Evolutionary conservation across 1,140 invertebrate genomes (phyloP).

Genomic region (Dendroctonus valens): DNA sequence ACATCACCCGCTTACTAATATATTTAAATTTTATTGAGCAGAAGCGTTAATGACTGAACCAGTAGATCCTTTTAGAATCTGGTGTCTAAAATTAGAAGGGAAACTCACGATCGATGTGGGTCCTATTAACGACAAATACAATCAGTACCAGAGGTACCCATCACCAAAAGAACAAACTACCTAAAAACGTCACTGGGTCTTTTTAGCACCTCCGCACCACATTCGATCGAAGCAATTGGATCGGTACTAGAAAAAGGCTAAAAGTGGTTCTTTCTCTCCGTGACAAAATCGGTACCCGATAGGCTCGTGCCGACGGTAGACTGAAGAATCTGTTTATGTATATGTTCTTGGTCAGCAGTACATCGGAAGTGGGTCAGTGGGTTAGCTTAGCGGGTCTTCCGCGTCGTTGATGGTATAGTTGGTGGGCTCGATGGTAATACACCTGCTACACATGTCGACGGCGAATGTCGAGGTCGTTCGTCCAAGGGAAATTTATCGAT

Average conservation of each 20-base stretch:
- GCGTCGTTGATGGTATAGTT: constrained; percentile 23
- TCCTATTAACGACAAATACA: neutral
- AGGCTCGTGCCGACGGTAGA: constrained; percentile 38
- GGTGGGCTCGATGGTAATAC: constrained; percentile 18
- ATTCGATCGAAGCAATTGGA: constrained; percentile 4
- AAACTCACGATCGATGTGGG: neutral
- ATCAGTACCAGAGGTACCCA: constrained; percentile 5
- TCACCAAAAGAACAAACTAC: constrained; percentile 7
- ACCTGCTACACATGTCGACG: constrained; percentile 33
- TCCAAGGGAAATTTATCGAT: constrained; percentile 9
- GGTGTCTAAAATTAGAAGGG: no score
- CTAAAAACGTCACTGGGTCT: constrained; percentile 9
- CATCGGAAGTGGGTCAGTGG: constrained; percentile 46
- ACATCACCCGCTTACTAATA: no score
- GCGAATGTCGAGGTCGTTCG: constrained; percentile 13
- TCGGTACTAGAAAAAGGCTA: neutral
- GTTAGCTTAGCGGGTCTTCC: constrained; percentile 42
- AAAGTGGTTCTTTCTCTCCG: constrained; percentile 8
- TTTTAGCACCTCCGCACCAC: constrained; percentile 16
- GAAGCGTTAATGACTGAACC: no score
- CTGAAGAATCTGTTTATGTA: constrained; percentile 42
- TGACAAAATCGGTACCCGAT: constrained; percentile 20
- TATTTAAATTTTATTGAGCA: no score
- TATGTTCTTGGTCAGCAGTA: constrained; percentile 43
- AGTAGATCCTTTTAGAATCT: no score